Evolutionary conservation across 2,113 vertebrate genomes (phyloP).

Genomic region (Acinonyx jubatus): DNA sequence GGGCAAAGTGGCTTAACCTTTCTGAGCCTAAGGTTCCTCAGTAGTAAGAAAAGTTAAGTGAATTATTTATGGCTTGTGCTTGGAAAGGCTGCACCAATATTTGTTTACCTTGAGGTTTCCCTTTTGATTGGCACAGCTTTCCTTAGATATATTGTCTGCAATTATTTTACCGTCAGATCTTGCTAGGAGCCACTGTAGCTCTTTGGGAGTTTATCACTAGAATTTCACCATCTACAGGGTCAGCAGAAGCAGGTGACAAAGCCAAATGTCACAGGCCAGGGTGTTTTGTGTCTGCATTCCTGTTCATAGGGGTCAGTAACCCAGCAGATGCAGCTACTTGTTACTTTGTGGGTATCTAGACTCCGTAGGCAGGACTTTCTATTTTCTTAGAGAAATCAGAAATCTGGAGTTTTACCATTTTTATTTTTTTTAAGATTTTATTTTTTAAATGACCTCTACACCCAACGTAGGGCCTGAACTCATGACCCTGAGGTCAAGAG

Average conservation of each 20-base stretch:
- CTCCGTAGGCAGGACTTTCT: background rate
- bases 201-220: background rate
- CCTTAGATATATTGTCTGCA: background rate
- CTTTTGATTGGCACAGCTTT: background rate
- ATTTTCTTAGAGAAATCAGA: background rate
- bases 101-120: background rate
- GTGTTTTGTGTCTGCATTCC: background rate
- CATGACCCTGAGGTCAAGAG: background rate
- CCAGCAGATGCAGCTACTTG: background rate
- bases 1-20: background rate
- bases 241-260: background rate
- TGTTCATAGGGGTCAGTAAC: background rate
- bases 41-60: background rate
- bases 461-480: background rate
- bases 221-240: background rate
- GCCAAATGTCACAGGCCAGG: background rate
- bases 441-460: background rate
- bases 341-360: background rate
- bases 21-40: background rate
- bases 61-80: background rate
- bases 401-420: background rate
- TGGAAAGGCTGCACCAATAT: background rate
- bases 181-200: background rate
- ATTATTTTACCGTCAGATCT: background rate
- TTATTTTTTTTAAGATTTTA: background rate